These are phyloP conservation scores for Aspidapion aeneum DNA, from an alignment of 2,888 invertebrate species.

Conservation along the genomic window DNA sequence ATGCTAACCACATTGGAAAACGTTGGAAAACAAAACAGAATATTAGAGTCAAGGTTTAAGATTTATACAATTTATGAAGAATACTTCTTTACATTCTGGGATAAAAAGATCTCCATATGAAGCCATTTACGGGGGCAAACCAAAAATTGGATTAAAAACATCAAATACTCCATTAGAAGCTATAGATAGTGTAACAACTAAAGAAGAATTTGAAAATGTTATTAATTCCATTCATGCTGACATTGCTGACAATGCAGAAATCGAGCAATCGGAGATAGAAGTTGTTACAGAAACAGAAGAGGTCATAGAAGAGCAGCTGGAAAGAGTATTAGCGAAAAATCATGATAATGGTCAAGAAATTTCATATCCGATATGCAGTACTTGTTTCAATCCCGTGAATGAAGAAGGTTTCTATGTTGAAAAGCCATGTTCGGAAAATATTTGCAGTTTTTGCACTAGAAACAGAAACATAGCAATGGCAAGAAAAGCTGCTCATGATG, in stretches of 20 bases:
- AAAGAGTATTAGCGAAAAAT: background rate
- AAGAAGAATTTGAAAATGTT: slow-evolving; percentile 14
- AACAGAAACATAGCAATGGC: no score
- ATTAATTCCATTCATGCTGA: slow-evolving; percentile 6
- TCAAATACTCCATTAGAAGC: slow-evolving; percentile 15
- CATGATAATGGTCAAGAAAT: background rate
- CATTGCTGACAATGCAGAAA: background rate
- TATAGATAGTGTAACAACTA: slow-evolving; percentile 14
- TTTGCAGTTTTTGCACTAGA: no score
- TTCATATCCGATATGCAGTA: no score
- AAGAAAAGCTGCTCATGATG: no score
- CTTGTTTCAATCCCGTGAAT: no score
- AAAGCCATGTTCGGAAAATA: no score
- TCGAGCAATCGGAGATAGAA: background rate
- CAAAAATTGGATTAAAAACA: slow-evolving; percentile 17
- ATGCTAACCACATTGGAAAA: no score
- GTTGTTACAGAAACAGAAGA: background rate
- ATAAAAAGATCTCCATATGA: slow-evolving; percentile 19
- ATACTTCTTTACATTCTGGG: slow-evolving; percentile 10
- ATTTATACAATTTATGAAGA: slow-evolving; percentile 20
- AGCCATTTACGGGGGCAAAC: slow-evolving; percentile 17
- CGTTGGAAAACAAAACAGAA: slow-evolving; percentile 16
- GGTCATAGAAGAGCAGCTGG: background rate
- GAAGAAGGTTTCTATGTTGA: no score
- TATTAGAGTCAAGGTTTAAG: slow-evolving; percentile 11